These are phyloP conservation scores for Coilia nasus DNA, from an alignment of 2,797 vertebrate genomes.

Conservation along the genomic window DNA sequence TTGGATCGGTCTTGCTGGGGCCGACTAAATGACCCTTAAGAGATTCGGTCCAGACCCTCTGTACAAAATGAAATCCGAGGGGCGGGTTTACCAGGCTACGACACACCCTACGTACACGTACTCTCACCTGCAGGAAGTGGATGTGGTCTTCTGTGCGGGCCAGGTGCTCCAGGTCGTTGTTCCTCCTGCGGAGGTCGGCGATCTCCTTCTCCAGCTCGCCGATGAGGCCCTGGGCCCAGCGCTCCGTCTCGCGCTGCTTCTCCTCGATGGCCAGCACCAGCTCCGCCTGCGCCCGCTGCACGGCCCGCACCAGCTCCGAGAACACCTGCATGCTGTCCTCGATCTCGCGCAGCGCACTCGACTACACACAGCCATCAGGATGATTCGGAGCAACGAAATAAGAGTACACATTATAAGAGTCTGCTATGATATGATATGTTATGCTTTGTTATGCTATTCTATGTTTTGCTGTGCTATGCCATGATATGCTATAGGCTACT, in stretches of 20 bases:
- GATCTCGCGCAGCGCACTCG: constrained; percentile 68
- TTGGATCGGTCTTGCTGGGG: too few relatives aligned
- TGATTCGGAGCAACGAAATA: neutral
- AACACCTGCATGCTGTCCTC: constrained; percentile 74
- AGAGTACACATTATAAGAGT: too few relatives aligned
- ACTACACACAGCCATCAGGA: constrained; percentile 51
- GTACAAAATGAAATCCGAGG: too few relatives aligned
- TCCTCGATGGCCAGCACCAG: constrained; percentile 70
- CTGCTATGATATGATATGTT: neutral
- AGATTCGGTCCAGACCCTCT: too few relatives aligned
- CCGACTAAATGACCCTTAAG: too few relatives aligned
- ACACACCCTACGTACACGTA: too few relatives aligned
- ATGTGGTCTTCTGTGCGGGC: constrained; percentile 75
- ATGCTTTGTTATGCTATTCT: neutral
- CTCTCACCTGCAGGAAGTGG: constrained; percentile 74
- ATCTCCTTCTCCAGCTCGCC: constrained; percentile 63
- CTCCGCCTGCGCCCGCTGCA: constrained; percentile 71
- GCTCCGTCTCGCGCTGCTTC: constrained; percentile 71
- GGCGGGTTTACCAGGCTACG: too few relatives aligned
- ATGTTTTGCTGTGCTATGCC: neutral
- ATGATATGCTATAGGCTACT: neutral
- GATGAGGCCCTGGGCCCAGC: constrained; percentile 69
- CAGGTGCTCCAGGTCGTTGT: constrained; percentile 69
- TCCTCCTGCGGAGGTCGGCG: constrained; percentile 57
- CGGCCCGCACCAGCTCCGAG: constrained; percentile 70